These are phyloP conservation scores for Erythrocercus mccallii DNA, from an alignment of 2,113 vertebrate species.

Conservation along the genomic window DNA sequence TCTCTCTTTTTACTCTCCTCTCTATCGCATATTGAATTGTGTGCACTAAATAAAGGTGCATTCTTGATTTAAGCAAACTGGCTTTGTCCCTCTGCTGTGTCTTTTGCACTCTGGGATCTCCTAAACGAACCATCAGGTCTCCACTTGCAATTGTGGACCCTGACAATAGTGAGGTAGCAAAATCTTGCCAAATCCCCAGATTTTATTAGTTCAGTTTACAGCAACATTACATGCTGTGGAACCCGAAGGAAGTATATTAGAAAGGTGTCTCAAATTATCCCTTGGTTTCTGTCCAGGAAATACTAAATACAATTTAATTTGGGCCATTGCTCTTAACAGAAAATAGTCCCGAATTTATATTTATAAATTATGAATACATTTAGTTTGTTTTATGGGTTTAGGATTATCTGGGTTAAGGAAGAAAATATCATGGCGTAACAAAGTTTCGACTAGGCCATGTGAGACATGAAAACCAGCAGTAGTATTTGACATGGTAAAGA, in stretches of 20 bases:
- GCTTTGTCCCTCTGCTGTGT: too few species aligned
- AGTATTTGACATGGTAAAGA: background rate
- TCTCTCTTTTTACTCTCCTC: too few species aligned
- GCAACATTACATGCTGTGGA: background rate
- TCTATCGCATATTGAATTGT: too few species aligned
- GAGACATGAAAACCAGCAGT: background rate
- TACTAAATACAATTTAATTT: background rate
- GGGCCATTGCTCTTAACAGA: background rate
- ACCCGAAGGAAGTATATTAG: background rate
- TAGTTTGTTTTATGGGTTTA: background rate
- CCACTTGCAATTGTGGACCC: too few species aligned
- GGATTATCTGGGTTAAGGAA: background rate
- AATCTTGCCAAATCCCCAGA: background rate
- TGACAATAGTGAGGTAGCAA: background rate
- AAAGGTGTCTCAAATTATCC: background rate
- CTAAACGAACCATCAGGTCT: too few species aligned
- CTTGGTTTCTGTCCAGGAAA: background rate
- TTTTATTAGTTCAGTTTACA: background rate
- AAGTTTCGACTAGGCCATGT: background rate
- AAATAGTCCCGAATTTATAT: background rate
- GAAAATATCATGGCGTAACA: background rate
- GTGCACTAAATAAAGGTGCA: too few species aligned
- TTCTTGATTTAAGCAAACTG: too few species aligned
- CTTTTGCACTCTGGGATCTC: too few species aligned
- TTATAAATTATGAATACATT: background rate